Evolutionary conservation across 2,113 vertebrate genomes (phyloP).

Genomic region (Megatriorchis doriae): DNA sequence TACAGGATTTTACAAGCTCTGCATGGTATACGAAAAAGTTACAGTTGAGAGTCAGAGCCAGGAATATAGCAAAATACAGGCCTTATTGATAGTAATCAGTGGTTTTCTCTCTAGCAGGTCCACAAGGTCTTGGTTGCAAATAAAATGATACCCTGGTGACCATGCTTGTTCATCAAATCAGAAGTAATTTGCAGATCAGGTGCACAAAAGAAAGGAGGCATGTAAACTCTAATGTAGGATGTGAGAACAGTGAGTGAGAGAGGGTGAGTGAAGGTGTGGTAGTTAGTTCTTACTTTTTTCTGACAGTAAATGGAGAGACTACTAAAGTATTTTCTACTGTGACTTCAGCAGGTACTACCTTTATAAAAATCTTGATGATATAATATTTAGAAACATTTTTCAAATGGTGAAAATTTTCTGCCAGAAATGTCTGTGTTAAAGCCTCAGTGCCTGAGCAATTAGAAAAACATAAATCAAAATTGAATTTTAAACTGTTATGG

Average conservation of each 20-base stretch:
- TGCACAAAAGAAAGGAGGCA: not conserved
- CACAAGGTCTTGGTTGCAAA: not conserved
- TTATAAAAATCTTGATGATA: not conserved
- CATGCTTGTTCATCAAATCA: not conserved
- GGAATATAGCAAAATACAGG: not conserved
- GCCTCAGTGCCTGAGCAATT: not conserved
- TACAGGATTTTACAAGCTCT: not conserved
- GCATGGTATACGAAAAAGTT: not conserved
- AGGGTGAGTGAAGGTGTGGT: not conserved
- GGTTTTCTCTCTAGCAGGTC: not conserved
- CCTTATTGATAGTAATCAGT: not conserved
- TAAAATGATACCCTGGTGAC: not conserved
- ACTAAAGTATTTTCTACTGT: not conserved
- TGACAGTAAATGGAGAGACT: not conserved
- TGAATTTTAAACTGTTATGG: not conserved
- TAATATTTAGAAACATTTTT: not conserved
- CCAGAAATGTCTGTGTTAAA: not conserved
- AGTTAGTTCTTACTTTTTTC: not conserved
- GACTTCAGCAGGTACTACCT: not conserved
- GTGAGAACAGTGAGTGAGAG: not conserved
- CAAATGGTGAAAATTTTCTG: not conserved
- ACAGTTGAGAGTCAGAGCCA: not conserved
- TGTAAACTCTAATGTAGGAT: not conserved
- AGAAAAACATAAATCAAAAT: conserved; percentile 2
- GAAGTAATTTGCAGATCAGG: not conserved